phyloP scores from a whole-genome alignment of 2,113 vertebrate genomes.

The Barnardius zonarius region DNA sequence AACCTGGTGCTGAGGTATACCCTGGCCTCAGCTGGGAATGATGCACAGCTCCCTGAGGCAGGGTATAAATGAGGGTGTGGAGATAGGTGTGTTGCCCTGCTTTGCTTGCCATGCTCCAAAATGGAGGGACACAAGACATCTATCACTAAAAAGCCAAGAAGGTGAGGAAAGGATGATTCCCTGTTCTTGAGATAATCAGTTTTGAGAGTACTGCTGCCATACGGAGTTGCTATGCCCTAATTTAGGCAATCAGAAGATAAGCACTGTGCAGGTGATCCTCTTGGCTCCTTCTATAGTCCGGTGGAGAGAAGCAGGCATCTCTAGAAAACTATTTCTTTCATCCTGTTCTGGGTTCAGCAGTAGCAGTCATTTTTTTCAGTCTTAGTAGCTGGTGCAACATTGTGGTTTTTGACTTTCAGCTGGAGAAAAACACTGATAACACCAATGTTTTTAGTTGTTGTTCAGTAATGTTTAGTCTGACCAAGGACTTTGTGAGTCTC shows the following conservation, averaged over 20 bases:
- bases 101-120: background rate
- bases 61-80: background rate
- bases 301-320: background rate
- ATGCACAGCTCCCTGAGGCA: no score
- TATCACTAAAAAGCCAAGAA: background rate
- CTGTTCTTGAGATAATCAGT: background rate
- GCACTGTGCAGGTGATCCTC: background rate
- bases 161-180: background rate
- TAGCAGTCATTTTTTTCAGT: no score
- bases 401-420: no score
- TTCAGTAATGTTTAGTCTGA: no score
- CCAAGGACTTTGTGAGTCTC: no score
- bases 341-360: no score
- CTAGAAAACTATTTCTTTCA: background rate
- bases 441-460: no score
- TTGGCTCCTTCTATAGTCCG: background rate
- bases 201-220: background rate
- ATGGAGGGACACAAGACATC: background rate
- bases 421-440: no score
- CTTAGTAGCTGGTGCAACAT: no score
- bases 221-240: background rate
- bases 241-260: background rate
- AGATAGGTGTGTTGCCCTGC: background rate
- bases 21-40: background rate
- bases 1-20: fast-evolving